These are phyloP conservation scores for Solea senegalensis DNA, from an alignment of 2,113 vertebrate species.

Conservation along the genomic window DNA sequence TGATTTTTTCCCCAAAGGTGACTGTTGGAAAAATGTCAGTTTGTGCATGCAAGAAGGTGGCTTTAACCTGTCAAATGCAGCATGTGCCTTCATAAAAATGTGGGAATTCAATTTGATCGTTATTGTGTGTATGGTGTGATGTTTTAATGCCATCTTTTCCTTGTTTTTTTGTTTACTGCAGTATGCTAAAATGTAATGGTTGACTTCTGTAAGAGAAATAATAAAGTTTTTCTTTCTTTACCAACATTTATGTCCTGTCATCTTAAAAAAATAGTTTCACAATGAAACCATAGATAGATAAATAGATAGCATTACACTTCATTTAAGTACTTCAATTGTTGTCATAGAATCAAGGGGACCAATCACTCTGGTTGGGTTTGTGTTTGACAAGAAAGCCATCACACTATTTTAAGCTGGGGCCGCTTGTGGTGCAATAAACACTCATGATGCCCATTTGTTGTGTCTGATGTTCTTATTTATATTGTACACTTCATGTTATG, in stretches of 20 bases:
- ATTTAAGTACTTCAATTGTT: not conserved
- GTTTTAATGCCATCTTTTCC: constrained; percentile 30
- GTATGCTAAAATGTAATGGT: constrained; percentile 47
- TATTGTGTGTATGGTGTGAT: constrained; percentile 56
- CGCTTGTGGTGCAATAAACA: constrained; percentile 10
- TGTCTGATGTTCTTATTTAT: constrained; percentile 23
- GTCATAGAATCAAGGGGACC: constrained; percentile 6
- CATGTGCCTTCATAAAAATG: constrained; percentile 40
- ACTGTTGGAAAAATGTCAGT: constrained; percentile 10
- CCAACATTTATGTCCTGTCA: not conserved
- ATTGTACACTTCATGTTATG: not conserved
- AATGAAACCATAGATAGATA: not conserved
- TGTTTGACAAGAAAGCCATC: constrained; percentile 31
- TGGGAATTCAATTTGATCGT: constrained; percentile 35
- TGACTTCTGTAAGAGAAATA: constrained; percentile 62
- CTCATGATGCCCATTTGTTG: constrained; percentile 5
- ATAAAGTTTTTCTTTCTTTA: constrained; percentile 74
- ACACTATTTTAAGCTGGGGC: constrained; percentile 16
- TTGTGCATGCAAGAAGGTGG: constrained; percentile 18
- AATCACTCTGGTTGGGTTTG: constrained; percentile 33
- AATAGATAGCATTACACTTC: not conserved
- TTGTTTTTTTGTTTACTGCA: constrained; percentile 49
- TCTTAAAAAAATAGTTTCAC: not conserved
- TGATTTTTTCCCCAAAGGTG: constrained; percentile 21
- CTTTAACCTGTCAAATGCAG: constrained; percentile 22